A percentile compares a stretch with the other conserved stretches of the same genome.
Evolutionary conservation across 2,113 vertebrate genomes (phyloP).

Genomic region (Bagarius yarrelli): DNA sequence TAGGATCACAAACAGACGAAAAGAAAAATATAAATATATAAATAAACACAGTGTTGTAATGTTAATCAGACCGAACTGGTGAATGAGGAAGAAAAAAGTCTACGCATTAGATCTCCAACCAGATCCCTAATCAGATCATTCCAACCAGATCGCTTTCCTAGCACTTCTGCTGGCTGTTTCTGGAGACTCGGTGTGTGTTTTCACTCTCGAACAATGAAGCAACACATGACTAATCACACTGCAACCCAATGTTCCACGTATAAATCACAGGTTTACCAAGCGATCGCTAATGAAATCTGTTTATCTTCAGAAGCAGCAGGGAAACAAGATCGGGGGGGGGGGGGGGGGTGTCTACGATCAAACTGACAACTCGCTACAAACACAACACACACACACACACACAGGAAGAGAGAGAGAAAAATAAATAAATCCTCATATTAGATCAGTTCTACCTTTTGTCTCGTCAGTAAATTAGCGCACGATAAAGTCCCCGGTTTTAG

Average conservation of each 20-base stretch:
- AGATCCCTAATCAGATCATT: background rate
- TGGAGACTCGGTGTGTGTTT: background rate
- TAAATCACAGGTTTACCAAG: slow-evolving; percentile 10
- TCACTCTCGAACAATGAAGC: background rate
- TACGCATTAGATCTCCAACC: background rate
- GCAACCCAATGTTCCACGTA: background rate
- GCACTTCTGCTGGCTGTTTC: background rate
- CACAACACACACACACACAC: background rate
- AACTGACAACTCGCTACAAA: background rate
- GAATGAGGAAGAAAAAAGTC: background rate
- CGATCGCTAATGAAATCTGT: background rate
- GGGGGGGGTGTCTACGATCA: background rate
- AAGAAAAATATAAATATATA: background rate
- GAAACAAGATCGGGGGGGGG: background rate
- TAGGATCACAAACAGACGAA: background rate
- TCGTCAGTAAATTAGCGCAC: slow-evolving; percentile 25
- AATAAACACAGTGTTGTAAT: background rate
- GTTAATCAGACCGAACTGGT: background rate
- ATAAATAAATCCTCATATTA: background rate
- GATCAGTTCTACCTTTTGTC: slow-evolving; percentile 49
- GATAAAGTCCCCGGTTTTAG: background rate
- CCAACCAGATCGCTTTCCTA: background rate
- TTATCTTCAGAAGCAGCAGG: background rate
- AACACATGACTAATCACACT: slow-evolving; percentile 1
- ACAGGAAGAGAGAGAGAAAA: too few relatives aligned